A percentile compares a stretch with the other conserved stretches of the same genome.
phyloP scores from a whole-genome alignment of 2,113 vertebrate species.

The Caloenas nicobarica region DNA sequence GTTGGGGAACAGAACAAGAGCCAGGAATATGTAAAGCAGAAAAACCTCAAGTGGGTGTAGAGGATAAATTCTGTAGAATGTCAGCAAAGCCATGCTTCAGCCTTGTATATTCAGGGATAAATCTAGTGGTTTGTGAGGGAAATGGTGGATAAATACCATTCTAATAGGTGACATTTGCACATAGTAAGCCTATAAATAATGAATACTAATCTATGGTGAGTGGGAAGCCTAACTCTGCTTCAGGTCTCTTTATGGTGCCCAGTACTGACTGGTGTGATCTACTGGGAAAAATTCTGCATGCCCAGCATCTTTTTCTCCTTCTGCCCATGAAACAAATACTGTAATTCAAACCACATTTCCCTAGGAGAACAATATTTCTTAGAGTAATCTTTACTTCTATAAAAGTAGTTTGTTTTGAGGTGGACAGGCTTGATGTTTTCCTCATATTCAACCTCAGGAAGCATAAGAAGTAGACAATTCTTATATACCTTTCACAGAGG shows the following conservation, averaged over 20 bases:
- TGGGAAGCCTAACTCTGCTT: not conserved
- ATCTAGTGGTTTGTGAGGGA: not conserved
- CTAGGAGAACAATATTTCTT: not conserved
- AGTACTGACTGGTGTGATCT: not conserved
- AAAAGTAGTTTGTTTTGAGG: not conserved
- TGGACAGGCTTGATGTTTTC: not conserved
- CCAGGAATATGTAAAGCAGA: not conserved
- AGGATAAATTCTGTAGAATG: not conserved
- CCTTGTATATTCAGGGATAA: not conserved
- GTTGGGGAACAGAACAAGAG: not conserved
- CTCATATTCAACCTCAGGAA: not conserved
- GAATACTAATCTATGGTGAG: not conserved
- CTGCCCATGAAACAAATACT: not conserved
- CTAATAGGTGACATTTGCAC: not conserved
- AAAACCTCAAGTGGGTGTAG: not conserved
- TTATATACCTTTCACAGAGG: not conserved
- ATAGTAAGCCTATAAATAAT: not conserved
- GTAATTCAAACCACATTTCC: not conserved
- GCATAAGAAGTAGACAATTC: not conserved
- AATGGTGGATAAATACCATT: not conserved
- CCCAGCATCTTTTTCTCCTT: not conserved
- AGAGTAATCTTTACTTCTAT: not conserved
- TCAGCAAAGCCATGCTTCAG: not conserved
- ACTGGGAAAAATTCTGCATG: not conserved
- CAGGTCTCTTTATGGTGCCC: not conserved